Conservation (phyloP, 2,888 invertebrate genomes). For the Drosophila nr. medialis region DNA sequence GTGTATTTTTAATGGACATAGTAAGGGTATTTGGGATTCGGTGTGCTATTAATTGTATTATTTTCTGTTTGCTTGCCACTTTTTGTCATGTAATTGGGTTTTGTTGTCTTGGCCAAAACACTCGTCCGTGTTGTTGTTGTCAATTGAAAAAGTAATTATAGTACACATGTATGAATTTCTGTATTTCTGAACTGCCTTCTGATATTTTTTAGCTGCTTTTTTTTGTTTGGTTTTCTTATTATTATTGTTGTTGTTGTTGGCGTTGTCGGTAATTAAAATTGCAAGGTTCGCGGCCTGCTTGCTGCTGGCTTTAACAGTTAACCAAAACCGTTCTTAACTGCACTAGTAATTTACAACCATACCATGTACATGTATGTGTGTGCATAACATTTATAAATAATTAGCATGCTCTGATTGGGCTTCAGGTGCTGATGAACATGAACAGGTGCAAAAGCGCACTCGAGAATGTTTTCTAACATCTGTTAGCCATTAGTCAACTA, state of each 20-base stretch:
- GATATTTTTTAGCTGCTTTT: constrained; percentile 1
- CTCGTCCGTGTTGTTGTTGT: neutral
- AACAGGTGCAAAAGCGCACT: neutral
- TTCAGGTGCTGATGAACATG: neutral
- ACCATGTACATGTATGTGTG: neutral
- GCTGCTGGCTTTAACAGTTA: constrained; percentile 27
- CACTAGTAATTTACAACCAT: constrained; percentile 8
- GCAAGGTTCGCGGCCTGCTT: constrained; percentile 29
- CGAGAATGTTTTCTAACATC: neutral
- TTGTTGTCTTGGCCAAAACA: constrained; percentile 24
- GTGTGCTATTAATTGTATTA: neutral
- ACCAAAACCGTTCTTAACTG: constrained; percentile 23
- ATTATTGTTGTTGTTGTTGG: neutral
- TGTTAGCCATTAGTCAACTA: neutral
- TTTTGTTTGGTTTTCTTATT: neutral
- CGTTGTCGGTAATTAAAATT: constrained; percentile 31
- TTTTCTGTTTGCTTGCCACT: constrained; percentile 7
- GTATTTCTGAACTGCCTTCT: neutral
- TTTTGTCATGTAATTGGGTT: constrained; percentile 27
- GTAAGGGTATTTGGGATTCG: neutral
- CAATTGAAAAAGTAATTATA: constrained; percentile 30
- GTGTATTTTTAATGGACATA: neutral
- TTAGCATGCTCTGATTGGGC: constrained; percentile 41
- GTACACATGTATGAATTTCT: neutral
- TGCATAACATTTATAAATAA: constrained; percentile 17